Conservation (phyloP, 2,113 vertebrate species). For the Chloebia gouldiae region DNA sequence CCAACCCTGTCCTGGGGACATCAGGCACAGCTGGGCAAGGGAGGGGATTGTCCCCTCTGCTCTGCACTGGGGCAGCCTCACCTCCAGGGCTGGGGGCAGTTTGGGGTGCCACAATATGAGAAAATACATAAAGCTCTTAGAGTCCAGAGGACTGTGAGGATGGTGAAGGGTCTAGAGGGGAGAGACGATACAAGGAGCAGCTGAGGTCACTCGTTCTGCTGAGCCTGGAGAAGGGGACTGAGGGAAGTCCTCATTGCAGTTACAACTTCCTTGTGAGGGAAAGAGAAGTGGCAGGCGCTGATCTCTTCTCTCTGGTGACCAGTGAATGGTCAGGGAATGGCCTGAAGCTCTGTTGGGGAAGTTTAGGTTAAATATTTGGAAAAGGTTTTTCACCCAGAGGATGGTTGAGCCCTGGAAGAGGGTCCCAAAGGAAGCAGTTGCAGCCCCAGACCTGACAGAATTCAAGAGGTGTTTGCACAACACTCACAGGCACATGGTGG, state of each 20-base stretch:
- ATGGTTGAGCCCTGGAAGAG: background rate
- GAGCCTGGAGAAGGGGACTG: background rate
- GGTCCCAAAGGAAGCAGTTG: too few relatives aligned
- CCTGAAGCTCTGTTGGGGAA: background rate
- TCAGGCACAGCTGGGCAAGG: background rate
- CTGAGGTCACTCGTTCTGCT: background rate
- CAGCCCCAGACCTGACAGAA: background rate
- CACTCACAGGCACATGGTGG: background rate
- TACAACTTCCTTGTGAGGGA: background rate
- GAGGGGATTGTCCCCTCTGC: background rate
- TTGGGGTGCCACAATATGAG: background rate
- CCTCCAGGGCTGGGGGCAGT: background rate
- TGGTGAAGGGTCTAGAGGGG: background rate
- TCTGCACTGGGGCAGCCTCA: background rate
- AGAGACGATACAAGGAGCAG: accelerated
- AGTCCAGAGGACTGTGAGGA: background rate
- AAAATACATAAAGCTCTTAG: background rate
- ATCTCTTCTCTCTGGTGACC: background rate
- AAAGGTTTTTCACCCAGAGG: background rate
- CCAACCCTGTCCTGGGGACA: background rate
- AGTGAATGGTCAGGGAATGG: background rate
- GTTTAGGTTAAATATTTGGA: background rate
- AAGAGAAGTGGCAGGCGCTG: background rate
- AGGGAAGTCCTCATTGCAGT: background rate
- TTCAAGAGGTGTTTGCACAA: background rate